phyloP scores from a whole-genome alignment of 2,888 invertebrate species.

The Psylliodes chrysocephalus region DNA sequence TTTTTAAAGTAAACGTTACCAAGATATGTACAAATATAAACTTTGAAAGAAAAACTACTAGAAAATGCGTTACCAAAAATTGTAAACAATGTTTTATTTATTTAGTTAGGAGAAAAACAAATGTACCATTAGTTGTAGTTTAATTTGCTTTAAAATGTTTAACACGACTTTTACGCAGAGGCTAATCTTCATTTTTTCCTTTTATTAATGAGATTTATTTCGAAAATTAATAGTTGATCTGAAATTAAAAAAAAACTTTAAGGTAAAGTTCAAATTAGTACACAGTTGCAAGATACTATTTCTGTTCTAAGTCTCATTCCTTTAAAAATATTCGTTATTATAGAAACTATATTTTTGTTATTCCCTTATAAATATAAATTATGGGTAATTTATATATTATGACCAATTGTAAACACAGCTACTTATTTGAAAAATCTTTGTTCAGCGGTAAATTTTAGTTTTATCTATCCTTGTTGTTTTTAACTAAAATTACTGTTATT shows the following conservation, averaged over 20 bases:
- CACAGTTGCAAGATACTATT: constrained; percentile 10
- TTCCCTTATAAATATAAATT: too few species aligned
- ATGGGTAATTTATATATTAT: too few species aligned
- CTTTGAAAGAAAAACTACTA: neutral
- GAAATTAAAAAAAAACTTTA: constrained; percentile 30
- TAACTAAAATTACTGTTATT: neutral
- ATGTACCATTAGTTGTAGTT: constrained; percentile 14
- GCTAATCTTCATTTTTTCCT: constrained; percentile 10
- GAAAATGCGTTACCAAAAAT: constrained; percentile 21
- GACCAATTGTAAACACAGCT: too few species aligned
- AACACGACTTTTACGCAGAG: constrained; percentile 8
- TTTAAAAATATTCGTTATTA: neutral
- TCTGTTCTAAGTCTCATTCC: constrained; percentile 20
- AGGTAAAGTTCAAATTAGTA: constrained; percentile 12
- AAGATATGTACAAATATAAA: constrained; percentile 11
- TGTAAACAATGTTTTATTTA: constrained; percentile 15
- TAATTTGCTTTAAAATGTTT: neutral
- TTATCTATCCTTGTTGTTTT: neutral
- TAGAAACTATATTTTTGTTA: too few species aligned
- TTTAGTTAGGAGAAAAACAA: constrained; percentile 16
- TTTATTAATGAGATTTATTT: constrained; percentile 35
- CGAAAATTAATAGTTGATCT: constrained; percentile 38
- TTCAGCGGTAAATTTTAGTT: too few species aligned
- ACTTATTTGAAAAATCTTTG: too few species aligned
- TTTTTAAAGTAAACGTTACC: neutral